These are phyloP conservation scores for Rhabdomys dilectus DNA, from an alignment of 2,113 vertebrate species.

Conservation along the genomic window DNA sequence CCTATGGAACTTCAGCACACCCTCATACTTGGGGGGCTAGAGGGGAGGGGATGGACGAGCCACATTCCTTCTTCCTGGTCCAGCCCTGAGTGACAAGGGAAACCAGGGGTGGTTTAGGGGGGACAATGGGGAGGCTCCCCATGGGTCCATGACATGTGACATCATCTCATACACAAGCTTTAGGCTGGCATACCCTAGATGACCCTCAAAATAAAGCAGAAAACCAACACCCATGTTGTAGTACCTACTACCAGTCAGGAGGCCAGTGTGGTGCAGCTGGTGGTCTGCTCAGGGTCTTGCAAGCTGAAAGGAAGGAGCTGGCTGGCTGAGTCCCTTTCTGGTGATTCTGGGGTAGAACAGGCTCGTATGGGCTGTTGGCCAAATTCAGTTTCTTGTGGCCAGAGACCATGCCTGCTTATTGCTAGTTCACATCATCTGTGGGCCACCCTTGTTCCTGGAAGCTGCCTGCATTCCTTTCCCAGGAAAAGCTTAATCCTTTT, in stretches of 20 bases:
- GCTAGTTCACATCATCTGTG: not conserved
- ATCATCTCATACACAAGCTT: not conserved
- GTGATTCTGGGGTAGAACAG: not conserved
- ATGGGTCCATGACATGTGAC: rapidly evolving
- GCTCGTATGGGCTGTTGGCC: not conserved
- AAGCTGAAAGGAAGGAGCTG: not conserved
- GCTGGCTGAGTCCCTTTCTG: not conserved
- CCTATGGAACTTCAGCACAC: not conserved
- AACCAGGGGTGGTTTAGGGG: not conserved
- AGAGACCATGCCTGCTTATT: not conserved
- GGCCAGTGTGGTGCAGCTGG: not conserved
- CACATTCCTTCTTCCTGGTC: not conserved
- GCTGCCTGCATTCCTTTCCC: not conserved
- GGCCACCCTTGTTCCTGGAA: not conserved
- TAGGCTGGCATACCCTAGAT: not conserved
- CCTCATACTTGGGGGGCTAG: not conserved
- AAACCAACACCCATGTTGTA: not conserved
- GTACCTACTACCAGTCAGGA: not conserved
- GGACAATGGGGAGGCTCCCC: not conserved
- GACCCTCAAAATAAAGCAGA: not conserved
- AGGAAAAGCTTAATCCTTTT: not conserved
- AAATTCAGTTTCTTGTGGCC: not conserved
- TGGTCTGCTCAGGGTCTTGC: not conserved
- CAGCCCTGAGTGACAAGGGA: not conserved
- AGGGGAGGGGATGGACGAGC: not conserved